phyloP scores from a whole-genome alignment of 2,113 vertebrate genomes.

The Enhydra lutris region DNA sequence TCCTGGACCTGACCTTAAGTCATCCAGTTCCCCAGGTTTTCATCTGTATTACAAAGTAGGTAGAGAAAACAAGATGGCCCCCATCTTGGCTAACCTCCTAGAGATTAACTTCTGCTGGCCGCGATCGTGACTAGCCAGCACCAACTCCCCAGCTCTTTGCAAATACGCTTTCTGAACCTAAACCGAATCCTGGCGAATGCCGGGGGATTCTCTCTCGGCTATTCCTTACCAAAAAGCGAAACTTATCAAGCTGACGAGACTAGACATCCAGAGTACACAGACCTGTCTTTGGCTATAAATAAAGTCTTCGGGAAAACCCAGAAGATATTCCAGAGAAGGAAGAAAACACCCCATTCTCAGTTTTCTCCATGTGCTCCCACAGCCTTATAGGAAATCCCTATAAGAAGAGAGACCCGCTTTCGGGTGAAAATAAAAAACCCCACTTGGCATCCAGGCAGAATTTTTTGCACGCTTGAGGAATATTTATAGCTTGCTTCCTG shows the following conservation, averaged over 20 bases:
- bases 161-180: neutral
- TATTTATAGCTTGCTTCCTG: conserved; percentile 42
- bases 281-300: neutral
- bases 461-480: conserved; percentile 21
- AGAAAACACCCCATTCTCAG: neutral
- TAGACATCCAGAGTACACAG: neutral
- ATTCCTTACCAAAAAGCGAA: neutral
- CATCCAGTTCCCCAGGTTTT: accelerated
- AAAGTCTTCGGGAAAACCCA: neutral
- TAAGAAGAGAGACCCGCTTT: neutral
- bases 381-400: neutral
- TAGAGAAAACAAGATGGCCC: neutral
- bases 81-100: neutral
- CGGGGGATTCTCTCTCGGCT: accelerated
- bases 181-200: neutral
- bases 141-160: neutral
- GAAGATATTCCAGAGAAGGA: too few species aligned
- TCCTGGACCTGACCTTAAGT: neutral
- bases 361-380: accelerated
- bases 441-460: neutral
- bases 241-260: neutral
- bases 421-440: neutral
- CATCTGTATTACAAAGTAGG: neutral
- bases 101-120: neutral
- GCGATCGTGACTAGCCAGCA: accelerated